Percentiles rank a stretch among this genome's conserved stretches.
These are phyloP conservation scores for Microchrysa polita DNA, from an alignment of 2,888 invertebrate genomes.

Conservation along the genomic window DNA sequence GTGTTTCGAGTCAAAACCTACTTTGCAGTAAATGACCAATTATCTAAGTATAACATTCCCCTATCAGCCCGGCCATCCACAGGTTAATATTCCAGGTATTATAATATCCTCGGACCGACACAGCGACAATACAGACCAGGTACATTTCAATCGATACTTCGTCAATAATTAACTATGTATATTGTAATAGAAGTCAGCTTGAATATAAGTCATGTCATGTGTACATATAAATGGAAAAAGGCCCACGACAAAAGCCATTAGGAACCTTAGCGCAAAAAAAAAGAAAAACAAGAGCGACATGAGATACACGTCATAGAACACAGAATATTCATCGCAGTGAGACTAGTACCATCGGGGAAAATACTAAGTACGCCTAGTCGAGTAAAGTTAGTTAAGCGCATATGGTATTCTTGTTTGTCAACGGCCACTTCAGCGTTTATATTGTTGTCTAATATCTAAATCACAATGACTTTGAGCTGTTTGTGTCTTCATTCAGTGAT, in stretches of 20 bases:
- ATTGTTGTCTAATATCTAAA: slow-evolving; percentile 26
- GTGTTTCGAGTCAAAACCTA: no score
- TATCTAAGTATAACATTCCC: no score
- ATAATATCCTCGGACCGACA: no score
- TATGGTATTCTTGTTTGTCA: slow-evolving; percentile 15
- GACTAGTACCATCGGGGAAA: slow-evolving; percentile 29
- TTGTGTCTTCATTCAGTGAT: neutral
- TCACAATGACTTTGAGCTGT: slow-evolving; percentile 13
- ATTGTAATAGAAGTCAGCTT: neutral
- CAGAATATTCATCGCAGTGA: slow-evolving; percentile 33
- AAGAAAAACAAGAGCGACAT: no score
- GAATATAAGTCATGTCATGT: neutral
- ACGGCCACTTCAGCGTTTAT: neutral
- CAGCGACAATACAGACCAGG: neutral
- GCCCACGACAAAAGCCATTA: neutral
- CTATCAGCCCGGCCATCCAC: no score
- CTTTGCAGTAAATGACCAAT: no score
- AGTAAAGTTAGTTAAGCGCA: neutral
- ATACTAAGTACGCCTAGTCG: no score
- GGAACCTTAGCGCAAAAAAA: neutral
- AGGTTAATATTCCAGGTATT: no score
- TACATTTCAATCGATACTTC: neutral
- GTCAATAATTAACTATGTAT: neutral
- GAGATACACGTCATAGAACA: neutral
- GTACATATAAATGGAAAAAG: neutral